Base-by-base conservation (phyloP, 1,140 invertebrate species). In the Homarus americanus region DNA sequence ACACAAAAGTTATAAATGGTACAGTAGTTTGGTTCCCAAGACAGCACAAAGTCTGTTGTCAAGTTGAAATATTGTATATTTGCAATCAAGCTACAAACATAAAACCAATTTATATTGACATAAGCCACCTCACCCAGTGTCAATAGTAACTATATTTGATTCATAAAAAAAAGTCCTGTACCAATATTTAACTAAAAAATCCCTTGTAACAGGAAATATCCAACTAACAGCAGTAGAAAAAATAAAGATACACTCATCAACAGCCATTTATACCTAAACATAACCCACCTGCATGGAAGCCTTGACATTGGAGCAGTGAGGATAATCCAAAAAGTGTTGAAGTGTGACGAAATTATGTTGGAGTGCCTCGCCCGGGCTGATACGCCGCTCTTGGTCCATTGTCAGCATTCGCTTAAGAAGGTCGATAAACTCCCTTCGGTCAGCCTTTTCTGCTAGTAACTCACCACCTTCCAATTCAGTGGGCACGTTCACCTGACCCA, bases 321-420 rank as follows among this genome's bases (percentile, higher is more conserved):
- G 97, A 94, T 99, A 99, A 94, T 99, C 98, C 3, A 98, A 97
- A 40, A 99, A 95, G 95, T 99, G 98, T 2, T 97, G 97, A 84
- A 99, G 95, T 24, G 97, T 97, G 10, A 99, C 98, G 95, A 99
- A 99, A 24, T 97, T 96, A 94, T 99, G 98, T 94, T 98, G 98
- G 89, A 99, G 94, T 10, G 98, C 98, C 94, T 99, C 98, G 17
- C 97, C 97, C 0, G 99, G 99, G 73, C 97, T 99, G 93, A 99
- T 98, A 32, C 99, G 95, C 34, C 98, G 95, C 94, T 99, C 98
- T 96, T 97, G 98, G 95, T 99, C 98, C 96, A 99, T 97, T 24
- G 98, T 99, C 79, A 99, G 95, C 98, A 99, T 99, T 93, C 98
- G 96, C 95, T 99, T 99, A 20, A 99, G 95, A 91, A 99, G 95